These are phyloP conservation scores for Drosophila ironensis DNA, from an alignment of 1,140 invertebrate species.

Conservation along the genomic window DNA sequence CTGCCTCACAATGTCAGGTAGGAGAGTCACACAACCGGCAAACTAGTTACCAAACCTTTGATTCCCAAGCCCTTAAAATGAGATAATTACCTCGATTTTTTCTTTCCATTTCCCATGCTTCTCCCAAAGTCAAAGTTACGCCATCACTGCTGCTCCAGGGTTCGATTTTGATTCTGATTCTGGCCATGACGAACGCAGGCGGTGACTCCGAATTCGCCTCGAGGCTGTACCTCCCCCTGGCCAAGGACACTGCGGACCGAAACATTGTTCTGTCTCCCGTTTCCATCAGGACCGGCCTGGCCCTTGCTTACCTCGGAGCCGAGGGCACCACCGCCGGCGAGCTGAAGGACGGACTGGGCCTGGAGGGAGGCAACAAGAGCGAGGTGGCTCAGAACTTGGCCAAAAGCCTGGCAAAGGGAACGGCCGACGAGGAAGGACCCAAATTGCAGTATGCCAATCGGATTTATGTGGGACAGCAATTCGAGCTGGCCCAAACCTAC, in stretches of 20 bases:
- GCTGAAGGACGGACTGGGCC: constrained; percentile 80
- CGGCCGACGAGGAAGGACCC: not conserved
- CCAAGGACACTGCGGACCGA: constrained; percentile 4
- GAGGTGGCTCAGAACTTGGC: constrained; percentile 27
- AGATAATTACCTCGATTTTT: not conserved
- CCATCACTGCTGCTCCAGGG: constrained; percentile 1
- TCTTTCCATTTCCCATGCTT: not conserved
- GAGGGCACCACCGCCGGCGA: constrained; percentile 83
- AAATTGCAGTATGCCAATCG: constrained; percentile 52
- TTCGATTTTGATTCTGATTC: not conserved
- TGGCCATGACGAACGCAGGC: constrained; percentile 8
- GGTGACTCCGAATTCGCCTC: constrained; percentile 38
- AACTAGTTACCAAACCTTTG: no score
- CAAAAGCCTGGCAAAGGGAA: constrained; percentile 13
- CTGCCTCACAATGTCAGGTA: constrained; percentile 19
- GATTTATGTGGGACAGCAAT: constrained; percentile 43
- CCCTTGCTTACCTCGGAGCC: constrained; percentile 83
- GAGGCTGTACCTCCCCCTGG: constrained; percentile 33
- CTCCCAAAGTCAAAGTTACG: constrained; percentile 2
- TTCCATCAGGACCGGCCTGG: constrained; percentile 83
- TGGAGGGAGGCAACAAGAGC: constrained; percentile 36
- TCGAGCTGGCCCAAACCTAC: constrained; percentile 14
- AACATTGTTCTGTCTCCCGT: constrained; percentile 85
- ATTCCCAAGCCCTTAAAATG: no score
- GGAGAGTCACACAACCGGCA: not conserved